Evolutionary conservation across 2,113 vertebrate genomes (phyloP).

Genomic region (Prietella phreatophila): DNA sequence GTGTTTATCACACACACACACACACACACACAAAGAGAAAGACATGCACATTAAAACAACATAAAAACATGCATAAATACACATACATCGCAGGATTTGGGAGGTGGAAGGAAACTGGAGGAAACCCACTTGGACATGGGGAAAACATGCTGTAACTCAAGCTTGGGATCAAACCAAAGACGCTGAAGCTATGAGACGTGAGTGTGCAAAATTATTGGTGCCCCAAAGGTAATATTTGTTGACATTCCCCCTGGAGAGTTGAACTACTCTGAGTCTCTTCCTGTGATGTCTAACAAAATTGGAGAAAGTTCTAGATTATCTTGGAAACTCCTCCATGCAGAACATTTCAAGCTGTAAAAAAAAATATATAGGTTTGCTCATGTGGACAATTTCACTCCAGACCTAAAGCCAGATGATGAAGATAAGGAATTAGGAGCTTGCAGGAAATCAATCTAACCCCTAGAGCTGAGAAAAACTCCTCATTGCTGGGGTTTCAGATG

Average conservation of each 20-base stretch:
- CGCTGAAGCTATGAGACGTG: neutral
- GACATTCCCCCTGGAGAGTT: neutral
- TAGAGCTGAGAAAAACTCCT: conserved; percentile 34
- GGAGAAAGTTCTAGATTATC: neutral
- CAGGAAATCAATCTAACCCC: conserved; percentile 34
- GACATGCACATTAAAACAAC: neutral
- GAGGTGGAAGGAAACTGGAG: neutral
- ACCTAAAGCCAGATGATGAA: conserved; percentile 8
- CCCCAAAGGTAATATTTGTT: neutral
- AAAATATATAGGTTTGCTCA: neutral
- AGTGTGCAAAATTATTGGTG: neutral
- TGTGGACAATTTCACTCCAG: neutral
- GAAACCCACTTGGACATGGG: neutral
- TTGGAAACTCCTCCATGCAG: neutral
- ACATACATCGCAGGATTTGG: neutral
- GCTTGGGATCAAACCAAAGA: neutral
- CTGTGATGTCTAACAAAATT: neutral
- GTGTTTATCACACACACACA: conserved; percentile 30
- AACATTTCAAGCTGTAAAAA: neutral
- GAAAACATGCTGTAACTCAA: neutral
- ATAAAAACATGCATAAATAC: neutral
- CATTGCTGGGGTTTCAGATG: conserved; percentile 24
- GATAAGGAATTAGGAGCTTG: conserved; percentile 34
- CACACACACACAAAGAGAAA: neutral
- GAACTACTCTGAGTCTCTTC: neutral